Base-by-base conservation (phyloP, 2,888 invertebrate species). In the Pelosia muscerda region DNA sequence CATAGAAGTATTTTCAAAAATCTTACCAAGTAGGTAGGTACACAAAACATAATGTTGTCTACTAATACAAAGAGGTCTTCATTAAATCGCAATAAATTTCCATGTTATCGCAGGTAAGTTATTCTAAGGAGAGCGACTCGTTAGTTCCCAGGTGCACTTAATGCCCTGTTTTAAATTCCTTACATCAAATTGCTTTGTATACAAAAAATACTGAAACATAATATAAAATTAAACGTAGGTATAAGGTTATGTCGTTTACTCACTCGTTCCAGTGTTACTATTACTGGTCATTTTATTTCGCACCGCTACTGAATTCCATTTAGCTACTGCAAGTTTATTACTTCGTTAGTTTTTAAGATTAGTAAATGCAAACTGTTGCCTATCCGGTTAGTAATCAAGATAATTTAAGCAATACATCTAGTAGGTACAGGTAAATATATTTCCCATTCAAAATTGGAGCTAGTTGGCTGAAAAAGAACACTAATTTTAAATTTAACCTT, bases 61-160 rank as follows among this genome's bases (percentile, higher is more conserved):
- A 19, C 42, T 19, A 42, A 19, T 42, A 19, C 42, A 34, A 9
- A 23, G 2, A 8, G 11, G 56, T 66, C 15, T 57, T 61, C 60
- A 65, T 65, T 70, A 65, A 62, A 69, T 61, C n/a, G 57, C 15
- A 68, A 26, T 68, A 65, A 31, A 72, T 76, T 77, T 61, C 28
- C 72, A 72, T 77, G 71, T 81, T 75, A 72, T 73, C 42, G 64
- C 56, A 74, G 74, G 76, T 81, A 78, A 83, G 77, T 79, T 82
- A 84, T 79, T 82, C 74, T 69, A 68, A 57, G 65, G 63, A 56
- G 59, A 63, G 67, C 38, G 60, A 71, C 80, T 78, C 83, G 81
- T 85, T 84, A 85, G 71, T 62, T 59, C 63, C 62, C 86, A 86
- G 86, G 84, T 87, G 86, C 61, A 64, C 72, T 74, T 85, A 84